phyloP scores from a whole-genome alignment of 2,888 invertebrate species.

The Agriopis aurantiaria region DNA sequence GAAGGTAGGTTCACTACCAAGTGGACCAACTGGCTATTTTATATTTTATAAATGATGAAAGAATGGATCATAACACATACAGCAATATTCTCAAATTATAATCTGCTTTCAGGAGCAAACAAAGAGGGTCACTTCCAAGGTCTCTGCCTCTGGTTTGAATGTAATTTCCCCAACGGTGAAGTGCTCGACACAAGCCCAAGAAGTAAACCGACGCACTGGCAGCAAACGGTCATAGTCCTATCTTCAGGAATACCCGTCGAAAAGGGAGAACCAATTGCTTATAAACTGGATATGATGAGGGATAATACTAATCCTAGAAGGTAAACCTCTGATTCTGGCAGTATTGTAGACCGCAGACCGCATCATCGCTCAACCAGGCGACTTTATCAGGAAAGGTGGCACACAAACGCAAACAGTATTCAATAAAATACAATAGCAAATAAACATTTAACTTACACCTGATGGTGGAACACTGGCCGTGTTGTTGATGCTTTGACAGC shows the following conservation, averaged over 20 bases:
- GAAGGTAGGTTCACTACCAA: too few species aligned
- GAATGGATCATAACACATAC: too few species aligned
- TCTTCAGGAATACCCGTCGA: slow-evolving; percentile 88
- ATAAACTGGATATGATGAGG: slow-evolving; percentile 88
- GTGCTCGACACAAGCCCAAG: slow-evolving; percentile 92
- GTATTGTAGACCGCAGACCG: not conserved
- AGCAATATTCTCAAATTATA: not conserved
- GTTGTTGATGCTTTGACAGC: too few species aligned
- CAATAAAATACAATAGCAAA: too few species aligned
- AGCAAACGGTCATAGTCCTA: slow-evolving; percentile 95
- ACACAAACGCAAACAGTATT: too few species aligned
- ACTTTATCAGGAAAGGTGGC: too few species aligned
- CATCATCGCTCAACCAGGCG: slow-evolving; percentile 32
- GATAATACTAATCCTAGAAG: slow-evolving; percentile 77
- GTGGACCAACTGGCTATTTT: too few species aligned
- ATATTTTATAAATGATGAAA: too few species aligned
- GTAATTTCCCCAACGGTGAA: slow-evolving; percentile 87
- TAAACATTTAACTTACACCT: too few species aligned
- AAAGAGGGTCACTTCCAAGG: slow-evolving; percentile 89
- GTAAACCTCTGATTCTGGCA: slow-evolving; percentile 47
- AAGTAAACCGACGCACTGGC: slow-evolving; percentile 94
- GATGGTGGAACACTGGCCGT: too few species aligned
- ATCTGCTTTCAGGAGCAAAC: slow-evolving; percentile 72
- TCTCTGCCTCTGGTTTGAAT: slow-evolving; percentile 93
- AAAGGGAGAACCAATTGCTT: slow-evolving; percentile 89